phyloP scores from a whole-genome alignment of 2,888 invertebrate genomes.

The Barypeithes pellucidus region DNA sequence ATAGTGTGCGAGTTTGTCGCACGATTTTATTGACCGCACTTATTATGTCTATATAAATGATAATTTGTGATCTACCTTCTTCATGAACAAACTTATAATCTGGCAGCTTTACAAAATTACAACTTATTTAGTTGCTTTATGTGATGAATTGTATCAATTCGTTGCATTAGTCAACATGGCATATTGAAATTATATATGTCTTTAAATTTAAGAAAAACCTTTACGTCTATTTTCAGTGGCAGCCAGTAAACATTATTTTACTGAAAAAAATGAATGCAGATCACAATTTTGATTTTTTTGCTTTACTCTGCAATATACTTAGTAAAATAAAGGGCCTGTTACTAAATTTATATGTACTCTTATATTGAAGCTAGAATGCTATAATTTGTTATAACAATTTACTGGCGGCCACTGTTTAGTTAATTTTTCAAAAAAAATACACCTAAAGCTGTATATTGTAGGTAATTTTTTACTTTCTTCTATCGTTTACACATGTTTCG shows the following conservation, averaged over 20 bases:
- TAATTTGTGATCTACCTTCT: background rate
- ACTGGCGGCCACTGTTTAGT: background rate
- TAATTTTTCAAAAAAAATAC: background rate
- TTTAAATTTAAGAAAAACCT: constrained; percentile 9
- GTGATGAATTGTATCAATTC: constrained; percentile 47
- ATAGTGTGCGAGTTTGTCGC: no score
- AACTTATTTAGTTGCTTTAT: background rate
- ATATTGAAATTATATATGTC: constrained; percentile 1
- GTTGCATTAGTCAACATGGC: background rate
- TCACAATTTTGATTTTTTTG: no score
- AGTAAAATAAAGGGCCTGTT: no score
- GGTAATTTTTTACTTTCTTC: constrained; percentile 1
- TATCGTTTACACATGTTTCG: constrained; percentile 13
- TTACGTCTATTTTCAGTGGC: background rate
- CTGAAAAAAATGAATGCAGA: background rate
- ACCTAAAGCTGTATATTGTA: background rate
- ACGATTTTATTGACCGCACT: background rate
- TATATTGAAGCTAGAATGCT: no score
- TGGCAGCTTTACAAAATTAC: constrained; percentile 30
- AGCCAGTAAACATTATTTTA: background rate
- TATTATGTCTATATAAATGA: background rate
- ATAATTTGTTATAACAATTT: background rate
- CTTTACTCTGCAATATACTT: no score
- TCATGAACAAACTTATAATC: constrained; percentile 6
- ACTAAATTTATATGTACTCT: no score